A percentile compares a stretch with the other conserved stretches of the same genome.
phyloP scores from a whole-genome alignment of 2,797 vertebrate species.

The Kryptopterus vitreolus region DNA sequence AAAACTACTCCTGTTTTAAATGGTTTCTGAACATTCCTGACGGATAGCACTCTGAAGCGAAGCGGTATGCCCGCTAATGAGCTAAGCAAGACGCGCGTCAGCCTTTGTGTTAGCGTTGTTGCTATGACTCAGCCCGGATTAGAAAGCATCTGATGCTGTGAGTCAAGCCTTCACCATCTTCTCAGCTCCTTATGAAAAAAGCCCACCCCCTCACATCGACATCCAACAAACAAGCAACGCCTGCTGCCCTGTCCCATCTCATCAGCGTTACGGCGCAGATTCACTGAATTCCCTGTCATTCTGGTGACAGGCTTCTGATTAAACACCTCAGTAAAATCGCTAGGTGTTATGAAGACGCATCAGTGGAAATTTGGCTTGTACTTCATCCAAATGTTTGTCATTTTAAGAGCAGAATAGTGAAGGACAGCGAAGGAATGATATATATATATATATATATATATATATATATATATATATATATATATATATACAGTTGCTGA shows the following conservation, averaged over 20 bases:
- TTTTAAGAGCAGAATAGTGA: slow-evolving; percentile 62
- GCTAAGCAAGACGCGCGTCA: slow-evolving; percentile 66
- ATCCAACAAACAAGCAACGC: slow-evolving; percentile 47
- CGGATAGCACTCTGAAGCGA: slow-evolving; percentile 68
- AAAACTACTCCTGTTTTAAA: slow-evolving; percentile 27
- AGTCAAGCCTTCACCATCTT: slow-evolving; percentile 69
- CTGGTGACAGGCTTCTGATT: slow-evolving; percentile 58
- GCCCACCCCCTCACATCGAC: slow-evolving; percentile 51
- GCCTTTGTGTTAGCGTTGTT: slow-evolving; percentile 65
- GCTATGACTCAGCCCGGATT: slow-evolving; percentile 75
- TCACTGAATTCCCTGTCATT: slow-evolving; percentile 40
- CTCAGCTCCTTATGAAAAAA: slow-evolving; percentile 33
- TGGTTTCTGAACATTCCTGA: slow-evolving; percentile 54
- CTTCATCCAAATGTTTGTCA: slow-evolving; percentile 66
- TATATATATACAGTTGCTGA: slow-evolving; percentile 66
- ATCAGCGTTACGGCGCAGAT: slow-evolving; percentile 28
- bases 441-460: no score
- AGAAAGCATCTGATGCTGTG: slow-evolving; percentile 72
- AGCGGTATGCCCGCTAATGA: slow-evolving; percentile 69
- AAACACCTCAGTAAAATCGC: slow-evolving; percentile 52
- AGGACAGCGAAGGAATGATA: slow-evolving; percentile 69
- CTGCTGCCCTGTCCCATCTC: slow-evolving; percentile 44
- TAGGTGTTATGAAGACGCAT: slow-evolving; percentile 56
- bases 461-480: no score
- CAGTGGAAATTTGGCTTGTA: slow-evolving; percentile 59